phyloP scores from a whole-genome alignment of 2,113 vertebrate species.

The Speoplatyrhinus poulsoni region DNA sequence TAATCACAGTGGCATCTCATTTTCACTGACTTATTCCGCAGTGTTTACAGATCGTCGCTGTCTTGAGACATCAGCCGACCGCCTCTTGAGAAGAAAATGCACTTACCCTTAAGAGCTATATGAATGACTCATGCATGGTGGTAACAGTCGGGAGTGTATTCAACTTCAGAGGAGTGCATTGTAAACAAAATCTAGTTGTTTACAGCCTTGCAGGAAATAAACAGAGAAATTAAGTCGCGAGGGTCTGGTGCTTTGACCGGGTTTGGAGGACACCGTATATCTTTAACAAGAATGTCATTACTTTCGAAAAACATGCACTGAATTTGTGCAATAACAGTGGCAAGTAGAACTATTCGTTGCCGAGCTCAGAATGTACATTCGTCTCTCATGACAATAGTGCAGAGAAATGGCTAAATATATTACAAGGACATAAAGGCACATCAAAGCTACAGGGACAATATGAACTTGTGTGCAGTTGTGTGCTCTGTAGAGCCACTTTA shows the following conservation, averaged over 20 bases:
- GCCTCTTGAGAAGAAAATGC: slow-evolving; percentile 46
- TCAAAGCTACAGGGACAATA: neutral
- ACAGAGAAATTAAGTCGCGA: slow-evolving; percentile 12
- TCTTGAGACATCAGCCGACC: slow-evolving; percentile 20
- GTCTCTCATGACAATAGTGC: neutral
- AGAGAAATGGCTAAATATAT: neutral
- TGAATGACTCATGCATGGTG: slow-evolving; percentile 41
- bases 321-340: neutral
- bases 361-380: neutral
- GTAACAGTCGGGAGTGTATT: slow-evolving; percentile 6
- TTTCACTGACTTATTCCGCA: slow-evolving; percentile 42
- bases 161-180: slow-evolving; percentile 21
- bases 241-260: slow-evolving; percentile 7
- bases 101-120: slow-evolving; percentile 38
- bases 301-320: neutral
- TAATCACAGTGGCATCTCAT: slow-evolving; percentile 64
- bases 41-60: slow-evolving; percentile 32
- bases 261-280: slow-evolving; percentile 9
- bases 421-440: neutral
- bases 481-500: neutral
- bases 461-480: too few relatives aligned
- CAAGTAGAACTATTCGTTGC: neutral
- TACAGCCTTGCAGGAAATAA: slow-evolving; percentile 14
- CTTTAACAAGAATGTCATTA: slow-evolving; percentile 9
- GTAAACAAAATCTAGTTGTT: slow-evolving; percentile 45